Conservation (phyloP, 2,888 invertebrate genomes). For the Drosophila neutralis region DNA sequence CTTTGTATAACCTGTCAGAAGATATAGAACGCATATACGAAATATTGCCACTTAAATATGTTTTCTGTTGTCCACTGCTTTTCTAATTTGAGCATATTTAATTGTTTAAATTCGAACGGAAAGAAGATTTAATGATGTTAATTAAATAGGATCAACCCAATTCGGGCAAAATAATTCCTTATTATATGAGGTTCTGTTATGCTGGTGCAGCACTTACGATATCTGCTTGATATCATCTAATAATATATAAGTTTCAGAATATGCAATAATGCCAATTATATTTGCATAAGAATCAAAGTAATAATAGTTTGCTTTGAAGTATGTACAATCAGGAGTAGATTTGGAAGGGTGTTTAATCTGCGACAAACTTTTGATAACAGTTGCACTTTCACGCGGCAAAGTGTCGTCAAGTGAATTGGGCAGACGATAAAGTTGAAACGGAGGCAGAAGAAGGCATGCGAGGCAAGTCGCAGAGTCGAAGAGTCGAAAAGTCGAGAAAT, state of each 20-base stretch:
- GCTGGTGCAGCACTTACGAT: neutral
- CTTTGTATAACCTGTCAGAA: neutral
- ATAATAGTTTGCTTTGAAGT: neutral
- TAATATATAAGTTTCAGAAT: neutral
- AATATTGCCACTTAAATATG: neutral
- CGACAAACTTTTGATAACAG: neutral
- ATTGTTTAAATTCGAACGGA: neutral
- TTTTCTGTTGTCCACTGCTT: too few species aligned
- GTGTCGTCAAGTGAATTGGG: slow-evolving; percentile 59
- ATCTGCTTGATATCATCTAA: neutral
- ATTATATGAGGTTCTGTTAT: neutral
- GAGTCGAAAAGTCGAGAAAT: slow-evolving; percentile 37
- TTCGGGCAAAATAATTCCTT: neutral
- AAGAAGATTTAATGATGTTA: neutral
- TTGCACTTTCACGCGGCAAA: slow-evolving; percentile 59
- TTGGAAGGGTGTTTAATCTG: neutral
- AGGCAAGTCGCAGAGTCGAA: slow-evolving; percentile 24
- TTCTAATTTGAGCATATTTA: neutral
- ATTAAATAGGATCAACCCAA: neutral
- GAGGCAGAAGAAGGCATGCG: neutral
- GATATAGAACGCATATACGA: neutral
- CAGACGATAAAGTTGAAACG: neutral
- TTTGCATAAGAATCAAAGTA: neutral
- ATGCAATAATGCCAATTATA: neutral
- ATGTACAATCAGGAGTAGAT: neutral